Percentiles rank a stretch among this genome's conserved stretches.
Evolutionary conservation across 2,797 vertebrate genomes (phyloP).

Genomic region (Numenius phaeopus): DNA sequence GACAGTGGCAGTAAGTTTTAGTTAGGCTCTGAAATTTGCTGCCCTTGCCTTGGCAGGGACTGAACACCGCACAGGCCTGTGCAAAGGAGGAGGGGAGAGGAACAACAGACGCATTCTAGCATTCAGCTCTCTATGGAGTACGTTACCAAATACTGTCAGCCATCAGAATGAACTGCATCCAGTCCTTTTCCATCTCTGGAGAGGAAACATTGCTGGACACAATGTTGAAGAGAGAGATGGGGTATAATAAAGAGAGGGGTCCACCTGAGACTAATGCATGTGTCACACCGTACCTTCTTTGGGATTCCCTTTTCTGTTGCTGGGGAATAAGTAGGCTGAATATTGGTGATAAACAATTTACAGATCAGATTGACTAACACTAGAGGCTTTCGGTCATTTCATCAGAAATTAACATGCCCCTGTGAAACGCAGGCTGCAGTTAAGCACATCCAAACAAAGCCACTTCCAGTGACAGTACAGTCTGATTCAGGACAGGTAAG

Average conservation of each 20-base stretch:
- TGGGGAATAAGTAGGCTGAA: background rate
- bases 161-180: background rate
- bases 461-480: background rate
- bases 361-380: background rate
- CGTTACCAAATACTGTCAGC: background rate
- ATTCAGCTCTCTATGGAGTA: background rate
- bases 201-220: background rate
- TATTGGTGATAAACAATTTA: background rate
- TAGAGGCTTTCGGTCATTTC: constrained; percentile 19
- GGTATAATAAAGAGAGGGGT: background rate
- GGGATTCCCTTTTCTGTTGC: constrained; percentile 26
- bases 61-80: background rate
- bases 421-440: background rate
- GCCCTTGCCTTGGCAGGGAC: background rate
- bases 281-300: background rate
- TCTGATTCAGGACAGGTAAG: background rate
- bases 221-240: background rate
- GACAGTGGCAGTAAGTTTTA: background rate
- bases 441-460: background rate
- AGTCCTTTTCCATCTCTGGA: background rate
- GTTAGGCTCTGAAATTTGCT: background rate
- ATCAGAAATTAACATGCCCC: background rate
- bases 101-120: background rate
- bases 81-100: background rate
- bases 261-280: background rate